Evolutionary conservation across 2,888 invertebrate genomes (phyloP).

Genomic region (Tethea ocularis): DNA sequence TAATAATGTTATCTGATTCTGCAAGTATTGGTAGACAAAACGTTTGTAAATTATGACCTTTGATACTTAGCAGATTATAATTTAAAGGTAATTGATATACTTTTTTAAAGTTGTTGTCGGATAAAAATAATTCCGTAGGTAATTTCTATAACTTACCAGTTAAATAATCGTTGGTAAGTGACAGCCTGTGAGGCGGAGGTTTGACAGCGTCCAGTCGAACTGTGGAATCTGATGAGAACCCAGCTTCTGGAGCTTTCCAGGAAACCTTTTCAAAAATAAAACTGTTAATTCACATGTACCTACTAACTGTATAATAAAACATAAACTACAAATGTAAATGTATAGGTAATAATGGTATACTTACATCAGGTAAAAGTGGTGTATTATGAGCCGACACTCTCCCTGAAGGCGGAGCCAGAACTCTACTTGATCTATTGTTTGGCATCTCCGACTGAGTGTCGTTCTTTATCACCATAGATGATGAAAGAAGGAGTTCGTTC

Average conservation of each 20-base stretch:
- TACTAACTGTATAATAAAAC: too few relatives aligned
- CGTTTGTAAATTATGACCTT: too few relatives aligned
- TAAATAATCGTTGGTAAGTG: conserved; percentile 80
- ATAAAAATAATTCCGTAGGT: not conserved
- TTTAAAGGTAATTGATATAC: too few relatives aligned
- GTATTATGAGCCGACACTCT: conserved; percentile 73
- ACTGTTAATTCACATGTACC: not conserved
- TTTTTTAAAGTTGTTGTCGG: too few relatives aligned
- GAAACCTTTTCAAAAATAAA: conserved; percentile 55
- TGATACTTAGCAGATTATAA: too few relatives aligned
- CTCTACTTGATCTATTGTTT: conserved; percentile 81
- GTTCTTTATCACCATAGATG: conserved; percentile 88
- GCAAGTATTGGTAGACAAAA: too few relatives aligned
- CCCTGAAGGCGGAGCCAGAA: conserved; percentile 59
- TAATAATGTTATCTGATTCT: too few relatives aligned
- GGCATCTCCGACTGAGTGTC: conserved; percentile 89
- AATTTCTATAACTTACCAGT: conserved; percentile 59
- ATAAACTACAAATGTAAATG: not conserved
- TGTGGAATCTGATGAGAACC: conserved; percentile 71
- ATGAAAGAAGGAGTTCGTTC: conserved; percentile 84
- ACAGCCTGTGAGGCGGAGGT: conserved; percentile 72
- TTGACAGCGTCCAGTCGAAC: conserved; percentile 65
- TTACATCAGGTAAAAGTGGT: conserved; percentile 72
- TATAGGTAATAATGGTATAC: too few relatives aligned
- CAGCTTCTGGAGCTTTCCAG: conserved; percentile 77